Conservation (phyloP, 2,888 invertebrate species). For the Eudasyphora cyanicolor region DNA sequence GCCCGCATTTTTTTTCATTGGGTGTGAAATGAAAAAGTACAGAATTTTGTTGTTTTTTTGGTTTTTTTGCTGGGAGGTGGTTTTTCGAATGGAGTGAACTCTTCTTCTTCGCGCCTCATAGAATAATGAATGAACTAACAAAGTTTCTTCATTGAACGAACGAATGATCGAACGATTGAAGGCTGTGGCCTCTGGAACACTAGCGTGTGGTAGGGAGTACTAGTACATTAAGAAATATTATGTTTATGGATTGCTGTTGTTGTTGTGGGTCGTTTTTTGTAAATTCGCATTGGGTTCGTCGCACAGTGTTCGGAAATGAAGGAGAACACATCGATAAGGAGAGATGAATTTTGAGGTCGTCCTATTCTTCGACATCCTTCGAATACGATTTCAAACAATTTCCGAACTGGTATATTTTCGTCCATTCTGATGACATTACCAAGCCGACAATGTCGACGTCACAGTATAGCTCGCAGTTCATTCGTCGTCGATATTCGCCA, state of each 20-base stretch:
- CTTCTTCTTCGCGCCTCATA: neutral
- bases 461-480: too few relatives aligned
- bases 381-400: too few relatives aligned
- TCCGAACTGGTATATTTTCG: too few relatives aligned
- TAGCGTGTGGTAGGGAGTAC: neutral
- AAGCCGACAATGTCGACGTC: too few relatives aligned
- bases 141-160: neutral
- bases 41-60: neutral
- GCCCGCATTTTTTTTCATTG: neutral
- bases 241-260: neutral
- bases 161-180: neutral
- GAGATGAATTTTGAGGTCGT: too few relatives aligned
- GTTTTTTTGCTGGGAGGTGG: neutral
- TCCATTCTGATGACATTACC: too few relatives aligned
- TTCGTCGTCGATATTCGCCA: too few relatives aligned
- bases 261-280: neutral
- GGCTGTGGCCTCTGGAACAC: neutral
- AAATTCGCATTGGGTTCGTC: neutral
- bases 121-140: conserved; percentile 21
- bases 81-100: neutral
- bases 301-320: neutral
- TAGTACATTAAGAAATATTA: conserved; percentile 25
- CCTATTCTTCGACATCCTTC: too few relatives aligned
- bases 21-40: conserved; percentile 25
- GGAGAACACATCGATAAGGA: too few relatives aligned